These are phyloP conservation scores for Sebastes alutus DNA, from an alignment of 2,797 vertebrate genomes.

Conservation along the genomic window DNA sequence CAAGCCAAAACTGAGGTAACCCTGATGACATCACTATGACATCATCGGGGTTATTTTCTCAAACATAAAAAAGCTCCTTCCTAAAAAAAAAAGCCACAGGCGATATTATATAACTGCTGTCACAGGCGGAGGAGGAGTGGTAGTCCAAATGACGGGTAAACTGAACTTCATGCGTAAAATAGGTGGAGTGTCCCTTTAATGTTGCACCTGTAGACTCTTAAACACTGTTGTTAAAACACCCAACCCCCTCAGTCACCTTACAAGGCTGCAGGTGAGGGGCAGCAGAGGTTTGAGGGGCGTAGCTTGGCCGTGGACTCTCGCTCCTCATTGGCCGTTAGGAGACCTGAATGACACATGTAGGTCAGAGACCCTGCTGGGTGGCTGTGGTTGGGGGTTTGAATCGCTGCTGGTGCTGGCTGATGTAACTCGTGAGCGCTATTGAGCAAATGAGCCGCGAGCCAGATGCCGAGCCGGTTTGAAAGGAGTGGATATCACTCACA, in stretches of 20 bases:
- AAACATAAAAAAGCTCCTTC: background rate
- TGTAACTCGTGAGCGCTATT: conserved; percentile 26
- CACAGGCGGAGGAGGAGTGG: background rate
- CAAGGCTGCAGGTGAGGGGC: background rate
- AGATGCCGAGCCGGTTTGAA: conserved; percentile 37
- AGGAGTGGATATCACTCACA: conserved; percentile 12
- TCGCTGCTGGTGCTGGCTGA: conserved; percentile 25
- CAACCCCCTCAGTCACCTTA: background rate
- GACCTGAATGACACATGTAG: conserved; percentile 50
- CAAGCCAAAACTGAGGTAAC: background rate
- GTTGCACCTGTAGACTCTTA: background rate
- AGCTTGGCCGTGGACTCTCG: background rate
- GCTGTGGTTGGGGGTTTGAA: background rate
- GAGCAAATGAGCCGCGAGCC: conserved; percentile 27
- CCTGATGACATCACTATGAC: background rate
- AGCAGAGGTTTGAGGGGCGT: background rate
- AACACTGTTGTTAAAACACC: no score
- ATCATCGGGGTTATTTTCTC: background rate
- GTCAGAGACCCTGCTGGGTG: conserved; percentile 33
- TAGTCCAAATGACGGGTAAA: background rate
- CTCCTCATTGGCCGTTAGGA: conserved; percentile 15
- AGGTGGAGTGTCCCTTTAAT: background rate
- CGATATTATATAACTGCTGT: background rate
- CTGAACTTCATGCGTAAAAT: background rate
- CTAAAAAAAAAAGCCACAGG: background rate